Evolutionary conservation across 2,113 vertebrate species (phyloP).

Genomic region (Forbesichthys papilliferus): DNA sequence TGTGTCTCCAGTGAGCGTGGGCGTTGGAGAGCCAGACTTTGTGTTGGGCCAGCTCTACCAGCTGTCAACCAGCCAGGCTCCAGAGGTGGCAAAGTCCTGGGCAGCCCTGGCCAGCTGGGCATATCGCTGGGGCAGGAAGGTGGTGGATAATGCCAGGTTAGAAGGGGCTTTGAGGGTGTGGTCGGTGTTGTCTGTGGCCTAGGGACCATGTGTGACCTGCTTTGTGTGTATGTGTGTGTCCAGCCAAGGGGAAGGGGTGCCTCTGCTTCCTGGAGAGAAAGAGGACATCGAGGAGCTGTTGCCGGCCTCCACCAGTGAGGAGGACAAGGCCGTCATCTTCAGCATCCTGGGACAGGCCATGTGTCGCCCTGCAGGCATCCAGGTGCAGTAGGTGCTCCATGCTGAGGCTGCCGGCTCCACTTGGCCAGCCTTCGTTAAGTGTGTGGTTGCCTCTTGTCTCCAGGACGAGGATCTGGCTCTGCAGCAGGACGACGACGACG

Average conservation of each 20-base stretch:
- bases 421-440: background rate
- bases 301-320: conserved; percentile 84
- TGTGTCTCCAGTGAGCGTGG: conserved; percentile 85
- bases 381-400: conserved; percentile 69
- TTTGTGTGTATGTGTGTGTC: conserved; percentile 12
- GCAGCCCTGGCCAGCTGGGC: conserved; percentile 96
- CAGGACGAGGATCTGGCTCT: conserved; percentile 98
- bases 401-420: no score
- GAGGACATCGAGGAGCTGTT: conserved; percentile 92
- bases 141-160: conserved; percentile 97
- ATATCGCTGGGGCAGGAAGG: conserved; percentile 97
- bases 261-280: conserved; percentile 90
- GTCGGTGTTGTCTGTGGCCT: background rate
- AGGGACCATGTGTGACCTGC: background rate
- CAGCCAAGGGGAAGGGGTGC: conserved; percentile 96
- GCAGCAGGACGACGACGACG: conserved; percentile 91
- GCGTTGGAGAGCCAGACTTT: conserved; percentile 95
- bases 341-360: conserved; percentile 96
- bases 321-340: conserved; percentile 92
- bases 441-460: conserved; percentile 19
- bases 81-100: conserved; percentile 97
- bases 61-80: conserved; percentile 91
- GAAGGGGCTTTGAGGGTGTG: conserved; percentile 13
- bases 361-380: conserved; percentile 95
- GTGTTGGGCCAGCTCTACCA: conserved; percentile 95